Conservation (phyloP, 2,888 invertebrate genomes). For the Branchipolynoe longqiensis region DNA sequence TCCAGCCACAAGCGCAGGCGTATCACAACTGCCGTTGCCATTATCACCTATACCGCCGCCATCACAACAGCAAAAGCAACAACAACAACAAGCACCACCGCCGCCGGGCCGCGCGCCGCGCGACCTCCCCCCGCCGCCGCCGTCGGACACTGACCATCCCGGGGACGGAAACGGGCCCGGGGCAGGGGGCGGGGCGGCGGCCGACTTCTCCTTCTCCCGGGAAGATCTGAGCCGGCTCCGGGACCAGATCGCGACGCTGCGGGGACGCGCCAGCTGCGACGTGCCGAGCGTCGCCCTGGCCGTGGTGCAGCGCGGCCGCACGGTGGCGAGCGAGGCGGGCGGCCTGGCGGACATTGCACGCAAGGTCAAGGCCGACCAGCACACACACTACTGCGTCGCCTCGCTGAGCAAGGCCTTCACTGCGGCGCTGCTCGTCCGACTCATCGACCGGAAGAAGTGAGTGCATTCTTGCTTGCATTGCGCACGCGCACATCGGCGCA, state of each 20-base stretch:
- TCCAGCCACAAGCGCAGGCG: no score
- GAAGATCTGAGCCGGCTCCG: not conserved
- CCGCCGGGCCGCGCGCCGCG: no score
- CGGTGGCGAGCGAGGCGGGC: not conserved
- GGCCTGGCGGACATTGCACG: not conserved
- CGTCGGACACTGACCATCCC: not conserved
- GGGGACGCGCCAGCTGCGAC: not conserved
- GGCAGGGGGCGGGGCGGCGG: not conserved
- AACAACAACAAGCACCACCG: no score
- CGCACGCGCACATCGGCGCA: no score
- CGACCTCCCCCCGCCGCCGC: no score
- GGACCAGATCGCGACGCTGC: not conserved
- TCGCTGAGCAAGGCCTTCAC: slow-evolving; percentile 56
- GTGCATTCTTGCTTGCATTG: not conserved
- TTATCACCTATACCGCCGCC: no score
- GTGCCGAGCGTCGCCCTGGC: slow-evolving; percentile 40
- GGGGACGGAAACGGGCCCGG: not conserved
- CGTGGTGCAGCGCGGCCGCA: not conserved
- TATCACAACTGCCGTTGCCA: no score
- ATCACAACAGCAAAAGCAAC: no score
- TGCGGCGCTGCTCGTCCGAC: slow-evolving; percentile 42
- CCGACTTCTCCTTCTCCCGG: not conserved
- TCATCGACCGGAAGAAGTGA: slow-evolving; percentile 34
- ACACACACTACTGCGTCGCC: slow-evolving; percentile 29
- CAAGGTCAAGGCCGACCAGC: not conserved